Evolutionary conservation across 2,797 vertebrate species (phyloP).

Genomic region (Platyrinchus mystaceus): DNA sequence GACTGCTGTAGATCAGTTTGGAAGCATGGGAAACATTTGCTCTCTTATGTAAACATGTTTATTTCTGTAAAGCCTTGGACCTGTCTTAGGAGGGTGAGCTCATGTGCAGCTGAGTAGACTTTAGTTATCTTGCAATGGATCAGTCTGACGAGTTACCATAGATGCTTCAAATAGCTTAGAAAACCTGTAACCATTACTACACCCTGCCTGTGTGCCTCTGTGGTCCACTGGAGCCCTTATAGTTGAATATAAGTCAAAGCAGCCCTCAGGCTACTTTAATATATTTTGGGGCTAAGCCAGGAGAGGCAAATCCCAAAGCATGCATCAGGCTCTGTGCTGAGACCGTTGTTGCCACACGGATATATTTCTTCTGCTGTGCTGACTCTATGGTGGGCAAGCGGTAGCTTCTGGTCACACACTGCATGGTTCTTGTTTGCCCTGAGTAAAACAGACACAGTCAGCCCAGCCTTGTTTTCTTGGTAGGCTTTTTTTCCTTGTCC

Average conservation of each 20-base stretch:
- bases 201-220: not conserved
- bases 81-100: conserved; percentile 6
- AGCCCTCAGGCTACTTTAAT: not conserved
- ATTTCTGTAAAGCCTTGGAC: conserved; percentile 1
- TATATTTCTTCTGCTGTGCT: not conserved
- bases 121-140: not conserved
- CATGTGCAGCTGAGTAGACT: conserved; percentile 19
- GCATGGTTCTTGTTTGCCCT: not conserved
- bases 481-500: not conserved
- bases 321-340: not conserved
- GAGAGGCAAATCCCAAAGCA: not conserved
- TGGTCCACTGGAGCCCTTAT: not conserved
- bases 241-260: not conserved
- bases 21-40: not conserved
- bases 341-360: not conserved
- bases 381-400: not conserved
- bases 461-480: not conserved
- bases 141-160: not conserved
- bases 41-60: not conserved
- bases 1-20: not conserved
- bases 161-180: not conserved
- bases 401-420: not conserved
- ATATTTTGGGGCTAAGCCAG: not conserved
- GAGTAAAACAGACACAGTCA: not conserved
- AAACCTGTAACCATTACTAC: not conserved